phyloP scores from a whole-genome alignment of 2,888 invertebrate species.

The Sabellastarte sp. region DNA sequence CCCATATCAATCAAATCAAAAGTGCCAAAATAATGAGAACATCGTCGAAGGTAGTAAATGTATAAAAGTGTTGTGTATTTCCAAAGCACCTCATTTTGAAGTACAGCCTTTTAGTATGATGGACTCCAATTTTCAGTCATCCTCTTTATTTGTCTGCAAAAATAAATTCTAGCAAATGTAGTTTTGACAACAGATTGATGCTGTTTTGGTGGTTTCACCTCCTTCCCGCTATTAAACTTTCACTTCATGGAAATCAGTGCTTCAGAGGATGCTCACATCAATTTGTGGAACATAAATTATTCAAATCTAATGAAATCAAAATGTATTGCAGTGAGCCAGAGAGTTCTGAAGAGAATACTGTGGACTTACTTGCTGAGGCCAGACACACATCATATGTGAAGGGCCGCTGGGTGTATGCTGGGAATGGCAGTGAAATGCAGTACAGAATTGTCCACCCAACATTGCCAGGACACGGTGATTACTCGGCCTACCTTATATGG shows the following conservation, averaged over 20 bases:
- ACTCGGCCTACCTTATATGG: conserved; percentile 76
- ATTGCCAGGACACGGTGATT: conserved; percentile 80
- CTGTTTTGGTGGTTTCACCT: neutral
- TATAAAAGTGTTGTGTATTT: no score
- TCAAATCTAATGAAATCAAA: neutral
- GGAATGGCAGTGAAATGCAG: conserved; percentile 71
- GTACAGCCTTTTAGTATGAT: no score
- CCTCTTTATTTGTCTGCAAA: no score
- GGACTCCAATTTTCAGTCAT: no score
- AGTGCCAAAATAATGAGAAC: neutral
- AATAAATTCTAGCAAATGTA: no score
- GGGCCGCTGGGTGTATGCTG: conserved; percentile 74
- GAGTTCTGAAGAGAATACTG: neutral
- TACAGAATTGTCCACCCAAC: conserved; percentile 81
- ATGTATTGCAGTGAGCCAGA: neutral
- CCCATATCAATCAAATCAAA: neutral
- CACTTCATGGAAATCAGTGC: no score
- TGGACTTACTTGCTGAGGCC: conserved; percentile 67
- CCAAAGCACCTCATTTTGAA: no score
- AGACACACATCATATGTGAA: conserved; percentile 75
- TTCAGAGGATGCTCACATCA: no score
- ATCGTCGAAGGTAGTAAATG: no score
- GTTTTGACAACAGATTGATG: no score
- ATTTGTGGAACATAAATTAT: neutral
- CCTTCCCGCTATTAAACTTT: no score